A percentile compares a stretch with the other conserved stretches of the same genome.
Evolutionary conservation across 1,140 invertebrate species (phyloP).

Genomic region (Goniozus legneri): DNA sequence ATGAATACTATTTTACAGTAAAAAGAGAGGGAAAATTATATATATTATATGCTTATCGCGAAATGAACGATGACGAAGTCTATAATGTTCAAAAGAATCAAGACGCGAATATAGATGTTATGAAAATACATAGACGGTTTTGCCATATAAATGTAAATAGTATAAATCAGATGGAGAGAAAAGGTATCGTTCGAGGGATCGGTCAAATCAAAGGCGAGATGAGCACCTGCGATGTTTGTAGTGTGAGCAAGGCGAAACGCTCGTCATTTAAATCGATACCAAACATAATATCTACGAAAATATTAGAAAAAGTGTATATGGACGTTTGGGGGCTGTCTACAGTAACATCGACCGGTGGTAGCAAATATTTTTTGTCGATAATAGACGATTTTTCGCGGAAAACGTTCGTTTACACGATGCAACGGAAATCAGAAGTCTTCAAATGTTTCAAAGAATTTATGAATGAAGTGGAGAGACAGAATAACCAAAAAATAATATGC

Average conservation of each 20-base stretch:
- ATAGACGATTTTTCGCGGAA: slow-evolving; percentile 8
- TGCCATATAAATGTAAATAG: slow-evolving; percentile 6
- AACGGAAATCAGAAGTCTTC: slow-evolving; percentile 9
- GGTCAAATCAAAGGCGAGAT: neutral
- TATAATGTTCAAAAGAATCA: too few species aligned
- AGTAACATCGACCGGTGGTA: slow-evolving; percentile 2
- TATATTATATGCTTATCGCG: too few species aligned
- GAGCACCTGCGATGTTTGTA: neutral
- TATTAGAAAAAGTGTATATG: slow-evolving; percentile 1
- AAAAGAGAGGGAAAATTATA: too few species aligned
- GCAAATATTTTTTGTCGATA: slow-evolving; percentile 5
- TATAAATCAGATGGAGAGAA: slow-evolving; percentile 3
- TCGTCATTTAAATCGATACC: neutral
- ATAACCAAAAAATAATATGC: neutral
- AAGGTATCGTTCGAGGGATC: neutral
- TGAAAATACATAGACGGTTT: slow-evolving; percentile 8
- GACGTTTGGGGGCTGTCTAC: slow-evolving; percentile 6
- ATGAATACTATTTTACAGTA: too few species aligned
- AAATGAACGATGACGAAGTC: neutral
- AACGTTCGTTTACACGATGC: slow-evolving; percentile 2
- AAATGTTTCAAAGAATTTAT: slow-evolving; percentile 8
- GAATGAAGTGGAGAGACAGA: slow-evolving; percentile 3
- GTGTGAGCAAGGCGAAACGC: neutral
- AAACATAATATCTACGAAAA: neutral
- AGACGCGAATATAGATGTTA: neutral